Percentiles rank a stretch among this genome's conserved stretches.
Conservation (phyloP, 2,113 vertebrate species). For the Salvelinus fontinalis region DNA sequence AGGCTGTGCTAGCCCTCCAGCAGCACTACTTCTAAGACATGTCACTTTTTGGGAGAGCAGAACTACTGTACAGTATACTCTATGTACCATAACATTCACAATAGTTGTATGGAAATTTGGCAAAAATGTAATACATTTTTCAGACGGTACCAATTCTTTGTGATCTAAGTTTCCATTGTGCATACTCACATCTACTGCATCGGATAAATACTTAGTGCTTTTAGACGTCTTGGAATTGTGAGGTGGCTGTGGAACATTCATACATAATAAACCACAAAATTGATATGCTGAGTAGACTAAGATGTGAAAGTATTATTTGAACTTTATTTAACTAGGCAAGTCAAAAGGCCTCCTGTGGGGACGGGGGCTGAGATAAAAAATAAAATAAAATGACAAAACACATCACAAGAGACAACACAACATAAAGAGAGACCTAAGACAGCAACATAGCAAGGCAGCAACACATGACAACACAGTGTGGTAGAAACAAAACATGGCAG, state of each 20-base stretch:
- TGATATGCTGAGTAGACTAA: background rate
- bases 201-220: background rate
- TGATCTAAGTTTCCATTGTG: slow-evolving; percentile 1
- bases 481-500: too few species aligned
- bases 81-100: background rate
- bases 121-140: slow-evolving; percentile 36
- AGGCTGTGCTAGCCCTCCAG: slow-evolving; percentile 12
- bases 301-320: background rate
- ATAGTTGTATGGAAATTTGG: slow-evolving; percentile 2
- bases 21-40: slow-evolving; percentile 38
- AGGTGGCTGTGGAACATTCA: background rate
- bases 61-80: too few species aligned
- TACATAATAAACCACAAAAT: background rate
- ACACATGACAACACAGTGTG: too few species aligned
- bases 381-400: too few species aligned
- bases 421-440: too few species aligned
- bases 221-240: background rate
- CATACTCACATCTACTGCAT: background rate
- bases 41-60: background rate
- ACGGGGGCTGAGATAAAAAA: too few species aligned
- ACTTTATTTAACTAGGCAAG: too few species aligned
- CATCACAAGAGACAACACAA: too few species aligned
- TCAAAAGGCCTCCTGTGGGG: too few species aligned
- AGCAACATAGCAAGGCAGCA: too few species aligned
- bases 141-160: slow-evolving; percentile 49